Evolutionary conservation across 2,888 invertebrate genomes (phyloP).

Genomic region (Acrocyrtus sp.): DNA sequence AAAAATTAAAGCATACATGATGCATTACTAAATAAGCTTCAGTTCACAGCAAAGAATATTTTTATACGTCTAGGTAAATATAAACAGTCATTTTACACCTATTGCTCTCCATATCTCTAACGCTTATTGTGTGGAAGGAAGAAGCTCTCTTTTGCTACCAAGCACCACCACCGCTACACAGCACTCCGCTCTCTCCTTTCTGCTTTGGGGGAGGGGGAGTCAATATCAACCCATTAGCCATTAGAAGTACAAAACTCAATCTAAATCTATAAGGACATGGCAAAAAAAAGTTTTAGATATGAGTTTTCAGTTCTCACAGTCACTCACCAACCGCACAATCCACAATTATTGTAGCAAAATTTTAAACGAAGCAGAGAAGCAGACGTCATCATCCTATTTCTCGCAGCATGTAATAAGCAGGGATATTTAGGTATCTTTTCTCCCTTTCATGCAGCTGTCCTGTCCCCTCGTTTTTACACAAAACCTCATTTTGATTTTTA

Average conservation of each 20-base stretch:
- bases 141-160: constrained; percentile 28
- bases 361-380: neutral
- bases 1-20: no score
- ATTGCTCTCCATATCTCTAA: neutral
- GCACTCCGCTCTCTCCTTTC: no score
- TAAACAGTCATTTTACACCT: neutral
- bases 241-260: constrained; percentile 49
- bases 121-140: constrained; percentile 11
- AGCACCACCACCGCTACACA: no score
- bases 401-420: no score
- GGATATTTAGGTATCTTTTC: no score
- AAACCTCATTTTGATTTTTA: no score
- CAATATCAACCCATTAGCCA: constrained; percentile 49
- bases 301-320: constrained; percentile 36
- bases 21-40: no score
- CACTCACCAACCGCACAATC: constrained; percentile 37
- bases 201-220: constrained; percentile 43
- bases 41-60: no score
- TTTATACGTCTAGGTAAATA: neutral
- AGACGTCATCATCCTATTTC: no score
- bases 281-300: constrained; percentile 38
- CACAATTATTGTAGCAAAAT: constrained; percentile 35
- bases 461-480: no score
- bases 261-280: constrained; percentile 45
- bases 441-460: no score